Evolutionary conservation across 2,797 vertebrate species (phyloP).

Genomic region (Synanceia verrucosa): DNA sequence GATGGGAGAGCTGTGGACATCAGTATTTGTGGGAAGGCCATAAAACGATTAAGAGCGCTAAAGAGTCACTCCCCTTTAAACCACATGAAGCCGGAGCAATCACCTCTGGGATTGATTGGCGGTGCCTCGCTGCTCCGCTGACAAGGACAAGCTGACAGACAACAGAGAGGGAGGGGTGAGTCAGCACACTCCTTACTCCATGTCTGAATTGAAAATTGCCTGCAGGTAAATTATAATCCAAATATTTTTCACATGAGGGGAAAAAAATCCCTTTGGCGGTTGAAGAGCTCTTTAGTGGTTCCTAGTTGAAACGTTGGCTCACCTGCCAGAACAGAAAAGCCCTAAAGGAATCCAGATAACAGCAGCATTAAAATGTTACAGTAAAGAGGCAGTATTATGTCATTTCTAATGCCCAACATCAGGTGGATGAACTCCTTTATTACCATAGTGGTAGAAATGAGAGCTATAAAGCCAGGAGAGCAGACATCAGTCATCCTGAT

Average conservation of each 20-base stretch:
- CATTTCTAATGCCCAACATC: constrained; percentile 37
- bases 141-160: constrained; percentile 25
- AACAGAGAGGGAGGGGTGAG: not conserved
- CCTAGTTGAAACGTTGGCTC: constrained; percentile 35
- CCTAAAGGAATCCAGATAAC: constrained; percentile 52
- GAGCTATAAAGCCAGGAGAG: constrained; percentile 67
- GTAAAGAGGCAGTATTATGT: constrained; percentile 56
- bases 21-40: constrained; percentile 42
- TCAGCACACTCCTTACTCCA: not conserved
- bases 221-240: constrained; percentile 18
- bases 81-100: constrained; percentile 42
- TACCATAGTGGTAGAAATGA: constrained; percentile 69
- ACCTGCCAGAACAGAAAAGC: constrained; percentile 23
- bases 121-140: constrained; percentile 33
- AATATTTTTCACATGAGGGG: constrained; percentile 31
- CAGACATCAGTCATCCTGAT: constrained; percentile 73
- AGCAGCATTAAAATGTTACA: constrained; percentile 60
- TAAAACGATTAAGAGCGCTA: constrained; percentile 66
- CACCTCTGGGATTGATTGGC: constrained; percentile 57
- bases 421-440: constrained; percentile 49
- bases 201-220: constrained; percentile 28
- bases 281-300: too few species aligned
- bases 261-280: constrained; percentile 22
- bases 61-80: constrained; percentile 52
- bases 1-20: constrained; percentile 31